Base-by-base conservation (phyloP, 2,888 invertebrate genomes). In the Agonum fuliginosum region DNA sequence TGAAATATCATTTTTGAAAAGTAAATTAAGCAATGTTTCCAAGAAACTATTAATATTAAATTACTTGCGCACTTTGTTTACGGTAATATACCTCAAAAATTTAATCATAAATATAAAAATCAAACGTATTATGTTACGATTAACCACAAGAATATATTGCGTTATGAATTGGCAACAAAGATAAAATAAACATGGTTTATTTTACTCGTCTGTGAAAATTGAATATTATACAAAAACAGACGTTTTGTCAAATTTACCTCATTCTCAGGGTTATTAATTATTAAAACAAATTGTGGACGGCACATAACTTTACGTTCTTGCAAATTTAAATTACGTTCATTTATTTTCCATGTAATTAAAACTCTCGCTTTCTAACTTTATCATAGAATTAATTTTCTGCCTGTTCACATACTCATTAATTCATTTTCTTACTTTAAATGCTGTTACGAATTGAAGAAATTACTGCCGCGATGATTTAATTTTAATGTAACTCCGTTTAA, bases 261-360 rank as follows among this genome's bases (percentile, higher is more conserved):
- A n/a, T n/a, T n/a, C n/a, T 48, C 48, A 5, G 48, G 20, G 20
- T 48, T 48, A 48, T 48, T 48, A 48, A 48, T 48, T 48, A 37
- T 37, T 37, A 37, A 37, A 37, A 37, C 37, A 37, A 37, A 37
- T 37, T 37, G 48, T 20, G 48, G 48, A 48, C 2, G 48, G 17
- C 48, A 48, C 43, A 37, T 37, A 37, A n/a, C 37, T 37, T 37
- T 6, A 10, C 37, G 20, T 48, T 48, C 48, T 48, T 48, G 48
- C 48, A 48, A 20, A 48, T 34, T 34, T 34, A 34, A 34, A 48
- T 48, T 48, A n/a, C 24, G 24, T 24, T 54, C 54, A 54, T 54
- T 51, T 54, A 54, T 54, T 54, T 54, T 54, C 54, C 54, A 22
- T 54, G 54, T 54, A 54, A 22, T 54, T 54, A 54, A 54, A 54